Evolutionary conservation across 1,140 invertebrate species (phyloP), one percentile per base, ranked within the genome.

Genomic region (Cotesia typhae): DNA sequence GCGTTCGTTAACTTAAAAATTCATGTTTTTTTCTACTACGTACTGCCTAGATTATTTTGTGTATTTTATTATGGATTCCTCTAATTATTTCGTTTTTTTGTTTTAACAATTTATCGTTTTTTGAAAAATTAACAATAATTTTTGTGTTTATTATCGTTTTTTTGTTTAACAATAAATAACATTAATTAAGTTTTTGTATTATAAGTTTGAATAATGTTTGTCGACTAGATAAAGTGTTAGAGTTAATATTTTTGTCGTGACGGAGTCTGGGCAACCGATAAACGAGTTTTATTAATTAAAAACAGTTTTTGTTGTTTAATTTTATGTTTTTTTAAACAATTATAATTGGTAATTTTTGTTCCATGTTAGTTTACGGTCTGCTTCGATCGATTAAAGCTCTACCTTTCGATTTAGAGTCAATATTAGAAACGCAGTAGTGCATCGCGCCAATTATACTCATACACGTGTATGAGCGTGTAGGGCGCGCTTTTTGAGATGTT

Each of bases 1-100:
- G 82, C 84, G 85, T 87, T 87, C 85, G 85, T 87, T 87, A 85
- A 82, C 76, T 81, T 79, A 82, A 85, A 80, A 82, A 79, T 86
- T 81, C 82, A 84, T 85, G 83, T 87, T 84, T 71, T 67, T 59
- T 86, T 81, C 82, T 82, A 80, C 80, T 85, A 77, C 78, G 65
- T 68, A 63, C 55, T 80, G 75, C 78, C 78, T 85, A 85, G 82
- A 83, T 83, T 69, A 77, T 79, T 77, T 74, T 66, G 69, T 73
- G 61, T 74, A 55, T 28, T 14, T 28, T 57, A 71, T 14, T 61
- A 66, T 66, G 55, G 61, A 69, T 3, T 38, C 55, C 59, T 68
- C 67, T 75, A 51, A 73, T 71, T 53, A 57, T 55, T 57, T 68
- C 70, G 63, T 70, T 7, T 71, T 72, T 71, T 73, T 61, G 70